Evolutionary conservation across 2,113 vertebrate genomes (phyloP).

Genomic region (Epinephelus lanceolatus): DNA sequence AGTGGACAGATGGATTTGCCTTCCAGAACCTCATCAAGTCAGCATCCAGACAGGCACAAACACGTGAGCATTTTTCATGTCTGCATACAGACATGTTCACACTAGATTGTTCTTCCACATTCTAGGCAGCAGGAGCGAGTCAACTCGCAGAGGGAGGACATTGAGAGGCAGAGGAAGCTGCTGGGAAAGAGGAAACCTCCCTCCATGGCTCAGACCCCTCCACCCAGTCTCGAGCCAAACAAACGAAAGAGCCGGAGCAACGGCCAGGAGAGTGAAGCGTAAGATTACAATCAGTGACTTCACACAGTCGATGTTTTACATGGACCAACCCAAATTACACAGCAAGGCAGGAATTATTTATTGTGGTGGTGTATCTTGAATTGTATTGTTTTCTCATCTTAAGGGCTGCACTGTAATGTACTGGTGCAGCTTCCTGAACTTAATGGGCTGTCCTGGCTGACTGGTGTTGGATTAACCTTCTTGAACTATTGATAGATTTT

Average conservation of each 20-base stretch:
- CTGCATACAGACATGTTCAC: not conserved
- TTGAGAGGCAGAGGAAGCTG: slow-evolving; percentile 95
- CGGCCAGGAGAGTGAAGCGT: slow-evolving; percentile 93
- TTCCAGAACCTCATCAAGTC: slow-evolving; percentile 99
- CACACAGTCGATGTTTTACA: not conserved
- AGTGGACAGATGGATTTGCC: slow-evolving; percentile 96
- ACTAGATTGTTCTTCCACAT: not conserved
- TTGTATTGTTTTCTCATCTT: not conserved
- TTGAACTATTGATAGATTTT: too few species aligned
- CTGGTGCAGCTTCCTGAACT: too few species aligned
- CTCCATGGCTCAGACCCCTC: slow-evolving; percentile 88
- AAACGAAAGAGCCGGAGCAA: slow-evolving; percentile 95
- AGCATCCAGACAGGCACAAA: slow-evolving; percentile 58
- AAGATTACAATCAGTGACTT: slow-evolving; percentile 56
- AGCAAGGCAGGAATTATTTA: not conserved
- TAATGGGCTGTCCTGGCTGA: too few species aligned
- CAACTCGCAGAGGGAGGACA: slow-evolving; percentile 95
- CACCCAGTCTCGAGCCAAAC: slow-evolving; percentile 91
- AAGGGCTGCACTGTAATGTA: not conserved
- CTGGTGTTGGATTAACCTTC: too few species aligned
- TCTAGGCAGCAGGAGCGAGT: slow-evolving; percentile 94
- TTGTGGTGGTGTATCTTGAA: not conserved
- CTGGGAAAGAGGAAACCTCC: slow-evolving; percentile 95
- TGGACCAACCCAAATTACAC: not conserved
- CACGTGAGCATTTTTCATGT: not conserved